These are phyloP conservation scores for Platysteira castanea DNA, from an alignment of 2,113 vertebrate genomes.

Conservation along the genomic window DNA sequence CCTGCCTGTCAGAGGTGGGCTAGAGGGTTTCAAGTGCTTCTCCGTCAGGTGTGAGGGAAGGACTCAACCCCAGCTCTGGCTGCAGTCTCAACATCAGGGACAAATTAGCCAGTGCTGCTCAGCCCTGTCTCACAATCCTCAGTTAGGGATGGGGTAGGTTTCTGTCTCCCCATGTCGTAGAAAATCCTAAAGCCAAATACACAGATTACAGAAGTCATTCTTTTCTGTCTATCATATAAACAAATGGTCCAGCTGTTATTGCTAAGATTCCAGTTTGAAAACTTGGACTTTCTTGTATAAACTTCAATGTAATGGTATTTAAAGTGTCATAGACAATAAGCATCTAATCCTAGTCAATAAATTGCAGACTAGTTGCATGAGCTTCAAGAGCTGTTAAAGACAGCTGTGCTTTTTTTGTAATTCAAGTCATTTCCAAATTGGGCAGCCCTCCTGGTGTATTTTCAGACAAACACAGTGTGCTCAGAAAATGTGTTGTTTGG, in stretches of 20 bases:
- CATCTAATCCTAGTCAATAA: slow-evolving; percentile 83
- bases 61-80: slow-evolving; percentile 40
- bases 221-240: slow-evolving; percentile 84
- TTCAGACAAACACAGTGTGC: slow-evolving; percentile 77
- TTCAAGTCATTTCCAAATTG: slow-evolving; percentile 74
- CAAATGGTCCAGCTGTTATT: slow-evolving; percentile 84
- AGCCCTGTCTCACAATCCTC: slow-evolving; percentile 61
- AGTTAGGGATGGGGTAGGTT: slow-evolving; percentile 58
- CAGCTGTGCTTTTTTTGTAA: slow-evolving; percentile 81
- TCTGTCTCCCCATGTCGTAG: slow-evolving; percentile 40
- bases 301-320: slow-evolving; percentile 87
- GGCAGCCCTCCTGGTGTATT: slow-evolving; percentile 77
- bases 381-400: slow-evolving; percentile 76
- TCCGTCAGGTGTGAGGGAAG: slow-evolving; percentile 73
- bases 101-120: slow-evolving; percentile 69
- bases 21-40: slow-evolving; percentile 61
- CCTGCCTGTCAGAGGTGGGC: slow-evolving; percentile 72
- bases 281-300: slow-evolving; percentile 85
- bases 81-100: slow-evolving; percentile 71
- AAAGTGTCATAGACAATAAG: slow-evolving; percentile 87
- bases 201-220: slow-evolving; percentile 83
- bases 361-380: slow-evolving; percentile 77
- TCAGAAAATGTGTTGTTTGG: slow-evolving; percentile 67
- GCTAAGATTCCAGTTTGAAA: slow-evolving; percentile 83
- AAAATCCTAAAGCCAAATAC: slow-evolving; percentile 78